Conservation (phyloP, 2,113 vertebrate genomes). For the human (Homo sapiens) region DNA sequence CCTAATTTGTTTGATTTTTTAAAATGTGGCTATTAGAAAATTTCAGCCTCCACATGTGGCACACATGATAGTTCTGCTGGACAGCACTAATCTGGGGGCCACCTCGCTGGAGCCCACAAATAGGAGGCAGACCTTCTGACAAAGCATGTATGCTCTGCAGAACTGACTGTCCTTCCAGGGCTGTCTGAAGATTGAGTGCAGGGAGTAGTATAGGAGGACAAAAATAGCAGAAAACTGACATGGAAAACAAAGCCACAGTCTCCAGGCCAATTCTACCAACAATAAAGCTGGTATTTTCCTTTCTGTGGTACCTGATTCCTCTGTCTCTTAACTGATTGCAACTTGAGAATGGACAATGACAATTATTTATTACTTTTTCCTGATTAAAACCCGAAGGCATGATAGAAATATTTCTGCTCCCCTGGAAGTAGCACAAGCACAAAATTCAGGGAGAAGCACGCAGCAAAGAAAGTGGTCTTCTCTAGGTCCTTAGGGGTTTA, state of each 20-base stretch:
- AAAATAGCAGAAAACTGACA: too few species aligned
- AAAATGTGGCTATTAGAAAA: not conserved
- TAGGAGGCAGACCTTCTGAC: not conserved
- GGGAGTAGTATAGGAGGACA: too few species aligned
- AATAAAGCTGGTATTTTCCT: not conserved
- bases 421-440: not conserved
- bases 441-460: not conserved
- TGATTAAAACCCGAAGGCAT: not conserved
- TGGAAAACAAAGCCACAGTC: not conserved
- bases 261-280: not conserved
- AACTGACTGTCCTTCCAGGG: not conserved
- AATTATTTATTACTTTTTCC: not conserved
- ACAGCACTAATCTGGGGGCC: not conserved
- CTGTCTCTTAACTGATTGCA: not conserved
- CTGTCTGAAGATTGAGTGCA: not conserved
- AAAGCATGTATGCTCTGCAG: accelerated
- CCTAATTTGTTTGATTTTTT: not conserved
- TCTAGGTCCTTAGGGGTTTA: not conserved
- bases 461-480: not conserved
- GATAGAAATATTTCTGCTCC: not conserved
- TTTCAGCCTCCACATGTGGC: not conserved
- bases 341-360: not conserved
- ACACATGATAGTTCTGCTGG: not conserved
- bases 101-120: not conserved
- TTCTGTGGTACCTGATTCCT: not conserved